Evolutionary conservation across 2,888 invertebrate genomes (phyloP), one percentile per base, ranked within the genome.

Genomic region (Fragum whitleyi): DNA sequence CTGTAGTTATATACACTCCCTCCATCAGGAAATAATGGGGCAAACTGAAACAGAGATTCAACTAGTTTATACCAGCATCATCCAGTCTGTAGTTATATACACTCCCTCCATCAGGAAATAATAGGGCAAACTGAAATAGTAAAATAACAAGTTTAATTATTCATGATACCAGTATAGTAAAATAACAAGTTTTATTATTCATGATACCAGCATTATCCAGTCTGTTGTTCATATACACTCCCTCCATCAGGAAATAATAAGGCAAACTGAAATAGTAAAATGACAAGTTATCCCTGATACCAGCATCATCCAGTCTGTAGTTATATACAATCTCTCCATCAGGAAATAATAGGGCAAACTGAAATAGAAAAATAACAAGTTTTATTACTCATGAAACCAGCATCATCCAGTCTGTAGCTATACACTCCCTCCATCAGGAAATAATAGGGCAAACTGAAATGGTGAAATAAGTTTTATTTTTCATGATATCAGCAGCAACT

Each of bases 11-110:
- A 96, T 68, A 96, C 96, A 6, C 95, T 90, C 0, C 96, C 96
- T 21, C 95, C 95, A 42, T 94, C 93, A 6, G 96, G 97, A 94
- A 96, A 96, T 51, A 88, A 91, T 78, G 93, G 57, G 55, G 80
- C 78, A 28, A 92, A 81, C 94, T 94, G 81, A 26, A 84, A 79
- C 39, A 65, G 26, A 57, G 75, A 23, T 9, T 9, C 6, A n/a
- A n/a, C n/a, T n/a, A n/a, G n/a, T n/a, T n/a, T n/a, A 96, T 96
- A 0, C 96, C 96, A 1, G 96, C 97, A 91, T 97, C 97, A 89
- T 96, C 96, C 29, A 97, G 94, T 95, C 95, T 95, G 90, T 96
- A 96, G 92, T 96, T 96, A 89, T 96, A 96, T 68, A 96, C 96
- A 6, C 95, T 90, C 0, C 96, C 96, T 21, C 95, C 95, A 42